Evolutionary conservation across 2,113 vertebrate species (phyloP).

Genomic region (Balaeniceps rex): DNA sequence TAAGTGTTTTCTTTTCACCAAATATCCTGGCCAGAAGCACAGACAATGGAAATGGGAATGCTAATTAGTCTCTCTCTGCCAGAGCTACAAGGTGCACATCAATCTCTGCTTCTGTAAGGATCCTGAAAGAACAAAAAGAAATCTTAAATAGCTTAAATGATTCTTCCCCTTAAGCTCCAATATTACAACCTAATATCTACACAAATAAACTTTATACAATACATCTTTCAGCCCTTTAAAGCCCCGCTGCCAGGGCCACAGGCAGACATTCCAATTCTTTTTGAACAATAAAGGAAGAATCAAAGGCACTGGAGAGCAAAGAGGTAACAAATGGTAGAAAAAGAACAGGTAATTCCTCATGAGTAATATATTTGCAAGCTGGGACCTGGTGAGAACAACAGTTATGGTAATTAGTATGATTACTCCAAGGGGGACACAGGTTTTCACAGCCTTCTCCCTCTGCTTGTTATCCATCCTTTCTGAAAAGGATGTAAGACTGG

Average conservation of each 20-base stretch:
- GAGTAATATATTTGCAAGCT: neutral
- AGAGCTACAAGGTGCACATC: conserved; percentile 90
- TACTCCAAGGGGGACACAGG: neutral
- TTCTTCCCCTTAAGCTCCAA: neutral
- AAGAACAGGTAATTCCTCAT: neutral
- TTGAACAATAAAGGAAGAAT: neutral
- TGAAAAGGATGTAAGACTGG: neutral
- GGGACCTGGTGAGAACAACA: neutral
- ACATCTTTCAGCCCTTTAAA: neutral
- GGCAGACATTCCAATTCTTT: neutral
- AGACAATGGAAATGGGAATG: conserved; percentile 26
- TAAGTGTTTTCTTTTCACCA: conserved; percentile 55
- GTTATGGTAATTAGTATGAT: neutral
- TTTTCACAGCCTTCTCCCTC: neutral
- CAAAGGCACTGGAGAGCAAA: neutral
- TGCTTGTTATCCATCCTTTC: neutral
- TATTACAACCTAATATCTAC: neutral
- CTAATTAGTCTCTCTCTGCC: conserved; percentile 90
- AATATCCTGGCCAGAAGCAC: conserved; percentile 49
- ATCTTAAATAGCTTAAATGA: neutral
- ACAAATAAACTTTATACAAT: neutral
- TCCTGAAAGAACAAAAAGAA: conserved; percentile 75
- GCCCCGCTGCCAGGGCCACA: neutral
- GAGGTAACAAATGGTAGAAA: neutral
- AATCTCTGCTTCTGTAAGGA: conserved; percentile 91